phyloP scores from a whole-genome alignment of 1,140 invertebrate species.

The Calliphora vicina region DNA sequence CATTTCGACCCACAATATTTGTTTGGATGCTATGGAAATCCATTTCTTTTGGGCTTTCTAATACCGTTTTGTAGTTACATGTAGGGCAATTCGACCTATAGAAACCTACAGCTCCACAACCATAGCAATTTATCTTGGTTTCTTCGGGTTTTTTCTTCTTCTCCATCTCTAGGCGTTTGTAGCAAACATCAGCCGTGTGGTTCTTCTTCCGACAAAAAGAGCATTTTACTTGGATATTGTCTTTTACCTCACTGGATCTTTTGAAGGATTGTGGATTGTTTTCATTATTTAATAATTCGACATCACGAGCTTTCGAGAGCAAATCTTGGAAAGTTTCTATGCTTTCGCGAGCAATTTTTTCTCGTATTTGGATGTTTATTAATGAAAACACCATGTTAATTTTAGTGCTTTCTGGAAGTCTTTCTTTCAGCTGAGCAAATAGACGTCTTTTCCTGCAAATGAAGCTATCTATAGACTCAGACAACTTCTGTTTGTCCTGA shows the following conservation, averaged over 20 bases:
- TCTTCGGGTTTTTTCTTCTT: slow-evolving; percentile 2
- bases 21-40: slow-evolving; percentile 30
- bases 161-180: slow-evolving; percentile 25
- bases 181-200: slow-evolving; percentile 26
- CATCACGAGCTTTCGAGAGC: neutral
- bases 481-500: no score
- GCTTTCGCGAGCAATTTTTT: slow-evolving; percentile 6
- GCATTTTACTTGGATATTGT: neutral
- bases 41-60: slow-evolving; percentile 28
- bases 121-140: neutral
- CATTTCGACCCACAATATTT: slow-evolving; percentile 10
- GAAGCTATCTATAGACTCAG: no score
- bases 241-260: neutral
- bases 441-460: neutral
- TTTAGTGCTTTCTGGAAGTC: slow-evolving; percentile 14
- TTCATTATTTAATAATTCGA: neutral
- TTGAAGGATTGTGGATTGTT: neutral
- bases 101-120: slow-evolving; percentile 23
- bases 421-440: slow-evolving; percentile 33
- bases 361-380: slow-evolving; percentile 7
- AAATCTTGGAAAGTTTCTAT: slow-evolving; percentile 32
- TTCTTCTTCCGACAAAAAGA: slow-evolving; percentile 35
- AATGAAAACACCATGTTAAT: slow-evolving; percentile 10
- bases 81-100: slow-evolving; percentile 27
- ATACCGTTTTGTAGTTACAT: slow-evolving; percentile 24